Evolutionary conservation across 1,140 invertebrate species (phyloP), one percentile per base, ranked within the genome.

Genomic region (Lineus longissimus): DNA sequence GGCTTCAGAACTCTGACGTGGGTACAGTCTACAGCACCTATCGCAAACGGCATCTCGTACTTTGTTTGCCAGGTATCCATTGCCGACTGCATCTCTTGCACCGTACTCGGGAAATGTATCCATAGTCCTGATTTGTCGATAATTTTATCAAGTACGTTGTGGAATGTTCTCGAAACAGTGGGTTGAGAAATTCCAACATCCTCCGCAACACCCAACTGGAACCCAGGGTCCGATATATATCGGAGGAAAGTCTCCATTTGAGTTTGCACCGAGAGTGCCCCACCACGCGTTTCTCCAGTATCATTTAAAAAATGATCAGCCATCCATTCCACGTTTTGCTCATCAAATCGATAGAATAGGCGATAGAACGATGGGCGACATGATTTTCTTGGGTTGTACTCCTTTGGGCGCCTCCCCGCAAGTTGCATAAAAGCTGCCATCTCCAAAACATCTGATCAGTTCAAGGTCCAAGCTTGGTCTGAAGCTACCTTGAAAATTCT

Each of bases 251-350:
- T 27, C 25, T 51, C 47, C 47, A 51, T 51, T n/a, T 27, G 25
- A 7, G 4, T 19, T n/a, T 51, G 6, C 6, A 9, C n/a, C 4
- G 47, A 51, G 4, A 51, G 47, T 4, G 47, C 47, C 6, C 47
- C 47, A 9, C 47, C 47, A 19, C 47, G n/a, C 9, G 47, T 51
- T 51, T 51, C 47, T 7, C n/a, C n/a, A 51, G n/a, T 51, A 7
- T 51, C 47, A 51, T 22, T 9, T n/a, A 51, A 27, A 51, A 51
- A 51, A n/a, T 51, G n/a, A 19, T 51, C 47, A 7, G 47, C 47
- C 47, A 51, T 7, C 47, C 47, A 51, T 51, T 19, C 25, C 4
- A 51, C 47, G n/a, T 51, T 51, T 51, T 51, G 6, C n/a, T 51
- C 47, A 19, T 22, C 4, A 51, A 51, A 51, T 7, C 47, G 47